Evolutionary conservation across 2,113 vertebrate species (phyloP), one percentile per base, ranked within the genome.

Genomic region (Thunnus thynnus): DNA sequence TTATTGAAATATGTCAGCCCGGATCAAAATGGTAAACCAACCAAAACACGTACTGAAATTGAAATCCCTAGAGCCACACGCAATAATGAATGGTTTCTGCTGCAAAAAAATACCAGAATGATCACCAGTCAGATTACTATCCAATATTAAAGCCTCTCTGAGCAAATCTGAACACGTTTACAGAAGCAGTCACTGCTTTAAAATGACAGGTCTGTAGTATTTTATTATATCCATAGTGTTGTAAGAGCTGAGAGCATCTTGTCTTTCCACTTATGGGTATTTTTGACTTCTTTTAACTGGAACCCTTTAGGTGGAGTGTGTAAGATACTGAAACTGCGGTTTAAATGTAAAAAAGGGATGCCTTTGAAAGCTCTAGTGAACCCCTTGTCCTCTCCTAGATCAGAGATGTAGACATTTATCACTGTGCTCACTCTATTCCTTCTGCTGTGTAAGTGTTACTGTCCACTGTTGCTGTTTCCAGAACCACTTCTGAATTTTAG

Each of bases 331-430:
- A 57, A 57, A 16, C 44, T 10, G 55, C 62, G 67, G 44, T 13
- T 57, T 55, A 17, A 41, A 32, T 36, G 8, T 47, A 3, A 48
- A 48, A 62, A 17, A 25, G 47, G 3, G 46, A 63, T 16, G 20
- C 18, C 44, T 54, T 16, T 47, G 22, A 27, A 47, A 3, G 13
- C 51, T 62, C 36, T n/a, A 51, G 13, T 74, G 71, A 69, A 72
- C 65, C 60, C 67, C 41, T 72, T 3, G 13, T 56, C 52, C 51
- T 25, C 18, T 12, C 14, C 2, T 18, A 5, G 7, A 72, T 51
- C 65, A 66, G n/a, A 68, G 46, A 27, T 57, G 25, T 9, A 75
- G 22, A 66, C 2, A 57, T 73, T 7, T 20, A 32, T 78, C 22
- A 4, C 22, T 56, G 57, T 14, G 54, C 80, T 83, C 44, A 1